Base-by-base conservation (phyloP, 2,888 invertebrate genomes). In the Amblyjoppa fuscipennis region DNA sequence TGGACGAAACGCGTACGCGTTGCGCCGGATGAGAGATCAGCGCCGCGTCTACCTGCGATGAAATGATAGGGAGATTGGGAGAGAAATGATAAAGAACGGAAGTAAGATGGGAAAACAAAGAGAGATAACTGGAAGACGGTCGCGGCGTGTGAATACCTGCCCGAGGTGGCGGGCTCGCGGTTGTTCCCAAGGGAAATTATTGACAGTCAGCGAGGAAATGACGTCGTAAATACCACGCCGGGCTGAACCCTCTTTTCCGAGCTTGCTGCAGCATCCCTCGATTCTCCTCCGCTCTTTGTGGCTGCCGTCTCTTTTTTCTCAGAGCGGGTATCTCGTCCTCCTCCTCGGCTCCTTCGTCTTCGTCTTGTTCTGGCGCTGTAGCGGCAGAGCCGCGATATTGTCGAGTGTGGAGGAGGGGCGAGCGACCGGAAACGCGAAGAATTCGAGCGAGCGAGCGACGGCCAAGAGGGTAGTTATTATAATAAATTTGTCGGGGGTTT, bases 401-500 rank as follows among this genome's bases (percentile, higher is more conserved):
- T 83, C 81, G 76, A 77, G 85, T 66, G 64, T 69, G 56, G 77
- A 13, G 45, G 73, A 64, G 66, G 38, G 68, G 59, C 76, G 83
- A 87, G 88, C 88, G 81, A 81, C 86, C 86, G 81, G 86, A 86
- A 86, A 86, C 81, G 86, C 86, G 86, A 83, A 78, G 86, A 83
- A 68, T 75, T 87, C 85, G 85, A 86, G 87, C 87, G 86, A 90
- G 87, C 88, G 90, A 91, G 90, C 87, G 87, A 88, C 89, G 90
- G 92, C 92, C 92, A 92, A 83, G 81, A 93, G 93, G 93, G 92
- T 93, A 93, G 93, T 93, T 93, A 93, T 93, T 93, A 93, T 93
- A 93, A 93, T 93, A 93, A 93, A 93, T 93, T 93, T 93, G 93
- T 93, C 93, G 92, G 93, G 90, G 92, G 93, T 92, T 93, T 93